Percentiles rank a stretch among this genome's conserved stretches.
Evolutionary conservation across 2,888 invertebrate genomes (phyloP).

Genomic region (Ormyrus rosae): DNA sequence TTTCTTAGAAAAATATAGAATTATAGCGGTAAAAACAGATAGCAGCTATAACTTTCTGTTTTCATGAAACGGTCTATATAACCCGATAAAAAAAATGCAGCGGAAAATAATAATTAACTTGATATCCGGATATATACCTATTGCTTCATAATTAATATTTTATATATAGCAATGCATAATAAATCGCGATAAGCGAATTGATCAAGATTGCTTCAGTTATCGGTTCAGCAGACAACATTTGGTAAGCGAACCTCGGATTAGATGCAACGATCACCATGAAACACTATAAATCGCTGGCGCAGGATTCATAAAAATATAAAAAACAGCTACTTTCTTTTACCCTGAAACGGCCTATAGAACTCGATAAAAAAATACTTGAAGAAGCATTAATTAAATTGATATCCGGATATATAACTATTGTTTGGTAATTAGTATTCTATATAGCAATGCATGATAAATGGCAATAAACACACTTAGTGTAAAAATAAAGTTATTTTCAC

Average conservation of each 20-base stretch:
- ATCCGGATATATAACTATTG: conserved; percentile 7
- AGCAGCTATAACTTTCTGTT: neutral
- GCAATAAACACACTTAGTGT: neutral
- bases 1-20: neutral
- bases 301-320: too few relatives aligned
- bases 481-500: too few relatives aligned
- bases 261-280: neutral
- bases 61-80: neutral
- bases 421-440: neutral
- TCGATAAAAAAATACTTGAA: neutral
- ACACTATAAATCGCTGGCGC: neutral
- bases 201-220: neutral
- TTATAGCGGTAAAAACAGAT: conserved; percentile 5
- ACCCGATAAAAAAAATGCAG: conserved; percentile 1
- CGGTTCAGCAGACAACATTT: neutral
- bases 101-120: neutral
- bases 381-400: neutral
- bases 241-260: neutral
- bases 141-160: neutral
- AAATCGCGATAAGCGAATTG: neutral
- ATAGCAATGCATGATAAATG: neutral
- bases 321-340: neutral
- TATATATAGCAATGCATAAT: neutral
- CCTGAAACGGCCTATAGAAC: neutral
- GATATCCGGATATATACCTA: conserved; percentile 11